Evolutionary conservation across 2,888 invertebrate genomes (phyloP), one percentile per base, ranked within the genome.

Genomic region (Stegophylla sp.): DNA sequence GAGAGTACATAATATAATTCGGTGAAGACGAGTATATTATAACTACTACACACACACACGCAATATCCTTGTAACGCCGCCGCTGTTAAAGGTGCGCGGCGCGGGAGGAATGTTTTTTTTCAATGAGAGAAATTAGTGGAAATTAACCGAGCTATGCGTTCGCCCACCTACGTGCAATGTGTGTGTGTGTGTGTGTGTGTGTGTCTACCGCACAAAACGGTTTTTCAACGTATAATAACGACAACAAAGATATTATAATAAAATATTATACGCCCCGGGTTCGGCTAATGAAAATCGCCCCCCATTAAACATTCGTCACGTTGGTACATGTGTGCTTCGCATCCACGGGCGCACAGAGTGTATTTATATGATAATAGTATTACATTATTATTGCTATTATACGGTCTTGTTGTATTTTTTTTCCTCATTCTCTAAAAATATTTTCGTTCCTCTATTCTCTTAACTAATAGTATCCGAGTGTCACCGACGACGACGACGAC

Each of bases 281-380:
- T 69, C 45, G 59, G 59, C 75, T 66, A 77, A 69, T 34, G 77
- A 48, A 77, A 69, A 77, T 69, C 59, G 69, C 64, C 51, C 64
- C 51, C 64, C 75, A 77, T 77, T 77, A 77, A 77, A 67, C 69
- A 59, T 77, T 77, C 77, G 77, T 77, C 77, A 77, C 77, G 77
- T 77, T 34, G 20, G 75, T 75, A 63, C 64, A 75, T 75, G 64
- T 75, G 75, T 75, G 75, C 23, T 64, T 64, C 64, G 51, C 41
- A 15, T 63, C 26, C 28, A 45, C 15, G 34, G 3, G 7, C 34
- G 34, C 34, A n/a, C n/a, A n/a, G 34, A 5, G 34, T 34, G 34
- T 34, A 34, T 34, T n/a, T n/a, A n/a, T n/a, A n/a, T n/a, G n/a
- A n/a, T n/a, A n/a, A n/a, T n/a, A n/a, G 7, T 34, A 34, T 34